Percentiles rank a stretch among this genome's conserved stretches.
Evolutionary conservation across 2,113 vertebrate genomes (phyloP).

Genomic region (Microtus montanus): DNA sequence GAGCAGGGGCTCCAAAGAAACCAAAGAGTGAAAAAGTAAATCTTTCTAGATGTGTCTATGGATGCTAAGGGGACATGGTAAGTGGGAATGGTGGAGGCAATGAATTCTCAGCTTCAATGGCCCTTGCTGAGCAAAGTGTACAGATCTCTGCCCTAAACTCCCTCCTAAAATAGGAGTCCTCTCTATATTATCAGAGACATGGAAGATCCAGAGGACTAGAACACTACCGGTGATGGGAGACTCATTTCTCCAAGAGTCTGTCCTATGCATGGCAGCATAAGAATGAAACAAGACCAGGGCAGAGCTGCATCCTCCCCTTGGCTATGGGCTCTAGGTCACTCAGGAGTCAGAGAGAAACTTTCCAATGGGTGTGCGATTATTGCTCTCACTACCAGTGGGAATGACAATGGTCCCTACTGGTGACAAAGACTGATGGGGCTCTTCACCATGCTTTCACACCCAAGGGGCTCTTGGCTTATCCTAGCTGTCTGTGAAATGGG

Average conservation of each 20-base stretch:
- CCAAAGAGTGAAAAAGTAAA: not conserved
- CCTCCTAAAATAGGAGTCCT: not conserved
- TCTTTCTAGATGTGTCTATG: fast-evolving
- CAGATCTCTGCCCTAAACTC: not conserved
- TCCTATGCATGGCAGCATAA: too few species aligned
- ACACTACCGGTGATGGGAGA: not conserved
- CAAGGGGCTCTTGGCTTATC: not conserved
- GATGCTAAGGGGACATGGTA: not conserved
- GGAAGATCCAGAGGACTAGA: not conserved
- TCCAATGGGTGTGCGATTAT: fast-evolving
- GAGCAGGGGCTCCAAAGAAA: not conserved
- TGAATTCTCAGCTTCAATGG: fast-evolving
- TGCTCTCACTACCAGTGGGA: not conserved
- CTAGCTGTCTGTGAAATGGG: not conserved
- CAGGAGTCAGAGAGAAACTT: not conserved
- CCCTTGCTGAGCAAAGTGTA: too few species aligned
- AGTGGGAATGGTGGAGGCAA: fast-evolving
- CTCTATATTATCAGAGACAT: not conserved
- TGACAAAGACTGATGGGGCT: not conserved
- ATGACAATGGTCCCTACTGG: too few species aligned
- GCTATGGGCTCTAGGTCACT: not conserved
- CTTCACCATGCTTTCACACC: not conserved
- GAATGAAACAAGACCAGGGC: too few species aligned
- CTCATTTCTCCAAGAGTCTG: not conserved
- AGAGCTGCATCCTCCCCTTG: fast-evolving